Base-by-base conservation (phyloP, 1,140 invertebrate species). In the Periplaneta americana region DNA sequence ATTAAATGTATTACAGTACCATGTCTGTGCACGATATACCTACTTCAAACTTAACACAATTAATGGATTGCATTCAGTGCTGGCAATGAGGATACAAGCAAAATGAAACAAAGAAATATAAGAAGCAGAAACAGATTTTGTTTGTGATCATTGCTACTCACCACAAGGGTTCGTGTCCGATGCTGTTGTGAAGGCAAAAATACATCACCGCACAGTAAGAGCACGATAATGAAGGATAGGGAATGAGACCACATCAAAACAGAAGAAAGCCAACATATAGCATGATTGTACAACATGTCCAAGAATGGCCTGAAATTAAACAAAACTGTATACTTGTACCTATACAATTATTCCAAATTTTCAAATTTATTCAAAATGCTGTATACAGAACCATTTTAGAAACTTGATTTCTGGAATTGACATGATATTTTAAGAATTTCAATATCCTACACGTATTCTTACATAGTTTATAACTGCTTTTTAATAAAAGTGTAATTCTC, bases 101-200 rank as follows among this genome's bases (percentile, higher is more conserved):
- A 77, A 77, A 22, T 34, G 31, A 34, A 77, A 77, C n/a, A 77
- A 77, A 22, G 2, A 77, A 77, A 77, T 77, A 77, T 77, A 77
- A 77, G 33, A 77, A 77, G 75, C 75, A 77, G 35, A 77, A 34
- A 79, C 31, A 79, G 28, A 36, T 10, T 18, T 32, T n/a, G n/a
- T 8, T 36, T 34, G 39, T 33, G 35, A 84, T 82, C 83, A 80
- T 80, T 37, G 82, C 83, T 86, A 87, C 87, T 88, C 86, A 89
- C 88, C 88, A 89, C 78, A 88, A 83, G 79, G 86, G 85, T 84
- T 87, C 86, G 82, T 84, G 85, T 88, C 87, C 87, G 84, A 88
- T 84, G 85, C 88, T 89, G 85, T 84, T 83, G 85, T 85, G 85
- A 84, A 82, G 85, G 84, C 85, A 87, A 87, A 86, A 28, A 84